Conservation (phyloP, 1,140 invertebrate species). For the Drosophila cardini region DNA sequence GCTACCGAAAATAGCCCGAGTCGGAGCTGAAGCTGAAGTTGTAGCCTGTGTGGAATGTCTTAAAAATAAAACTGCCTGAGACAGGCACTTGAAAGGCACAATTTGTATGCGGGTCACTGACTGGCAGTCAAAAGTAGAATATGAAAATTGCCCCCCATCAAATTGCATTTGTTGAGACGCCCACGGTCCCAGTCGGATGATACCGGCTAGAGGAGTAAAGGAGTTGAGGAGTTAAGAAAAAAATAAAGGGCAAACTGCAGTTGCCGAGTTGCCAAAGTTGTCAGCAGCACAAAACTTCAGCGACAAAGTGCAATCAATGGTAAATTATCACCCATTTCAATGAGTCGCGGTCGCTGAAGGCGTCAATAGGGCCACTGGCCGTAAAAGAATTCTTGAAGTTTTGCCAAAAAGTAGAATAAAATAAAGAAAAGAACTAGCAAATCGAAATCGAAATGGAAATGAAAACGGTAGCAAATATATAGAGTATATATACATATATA, state of each 20-base stretch:
- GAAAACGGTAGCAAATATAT: no score
- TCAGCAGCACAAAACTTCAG: slow-evolving; percentile 77
- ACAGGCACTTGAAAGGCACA: slow-evolving; percentile 16
- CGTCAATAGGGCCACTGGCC: slow-evolving; percentile 56
- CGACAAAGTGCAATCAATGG: slow-evolving; percentile 83
- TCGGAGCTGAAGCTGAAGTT: not conserved
- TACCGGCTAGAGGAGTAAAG: not conserved
- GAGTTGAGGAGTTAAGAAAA: not conserved
- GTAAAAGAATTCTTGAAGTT: slow-evolving; percentile 55
- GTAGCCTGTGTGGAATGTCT: slow-evolving; percentile 7
- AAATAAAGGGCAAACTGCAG: slow-evolving; percentile 69
- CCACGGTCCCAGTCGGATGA: slow-evolving; percentile 6
- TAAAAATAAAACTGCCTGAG: slow-evolving; percentile 41
- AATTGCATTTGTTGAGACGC: slow-evolving; percentile 48
- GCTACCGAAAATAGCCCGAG: slow-evolving; percentile 16
- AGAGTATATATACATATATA: slow-evolving; percentile 21
- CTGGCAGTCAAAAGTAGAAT: slow-evolving; percentile 41
- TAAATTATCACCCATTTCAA: slow-evolving; percentile 83
- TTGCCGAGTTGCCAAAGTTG: slow-evolving; percentile 67
- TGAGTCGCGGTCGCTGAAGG: slow-evolving; percentile 62
- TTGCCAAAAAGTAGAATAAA: slow-evolving; percentile 57
- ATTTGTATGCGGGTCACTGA: slow-evolving; percentile 3
- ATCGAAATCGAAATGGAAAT: slow-evolving; percentile 49
- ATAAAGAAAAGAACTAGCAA: slow-evolving; percentile 32
- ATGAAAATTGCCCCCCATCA: slow-evolving; percentile 64